Evolutionary conservation across 2,888 invertebrate genomes (phyloP).

Genomic region (Pseudanteris insignis): DNA sequence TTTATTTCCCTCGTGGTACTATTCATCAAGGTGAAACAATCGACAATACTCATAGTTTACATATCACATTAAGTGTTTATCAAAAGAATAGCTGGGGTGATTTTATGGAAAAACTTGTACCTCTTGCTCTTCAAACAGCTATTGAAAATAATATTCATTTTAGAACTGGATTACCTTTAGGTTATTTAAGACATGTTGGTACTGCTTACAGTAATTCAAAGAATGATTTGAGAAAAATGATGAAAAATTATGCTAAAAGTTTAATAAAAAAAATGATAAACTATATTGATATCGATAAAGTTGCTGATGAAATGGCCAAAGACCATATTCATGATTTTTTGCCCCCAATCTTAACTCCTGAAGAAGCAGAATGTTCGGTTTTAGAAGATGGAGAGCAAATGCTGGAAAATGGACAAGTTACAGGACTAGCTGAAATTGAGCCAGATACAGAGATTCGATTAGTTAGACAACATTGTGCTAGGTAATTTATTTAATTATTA

Average conservation of each 20-base stretch:
- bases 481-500: slow-evolving; percentile 51
- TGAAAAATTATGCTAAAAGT: slow-evolving; percentile 44
- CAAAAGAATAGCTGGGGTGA: slow-evolving; percentile 92
- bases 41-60: slow-evolving; percentile 85
- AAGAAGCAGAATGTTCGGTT: slow-evolving; percentile 77
- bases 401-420: slow-evolving; percentile 71
- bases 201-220: slow-evolving; percentile 71
- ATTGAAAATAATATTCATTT: slow-evolving; percentile 76
- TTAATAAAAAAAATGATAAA: slow-evolving; percentile 72
- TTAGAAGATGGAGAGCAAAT: slow-evolving; percentile 78
- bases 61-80: slow-evolving; percentile 92
- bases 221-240: slow-evolving; percentile 63
- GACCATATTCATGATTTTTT: slow-evolving; percentile 86
- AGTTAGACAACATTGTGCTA: slow-evolving; percentile 62
- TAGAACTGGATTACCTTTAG: slow-evolving; percentile 81
- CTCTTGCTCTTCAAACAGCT: slow-evolving; percentile 78
- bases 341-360: slow-evolving; percentile 79
- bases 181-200: slow-evolving; percentile 81
- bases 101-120: slow-evolving; percentile 82
- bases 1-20: slow-evolving; percentile 92
- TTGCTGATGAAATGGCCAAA: slow-evolving; percentile 87
- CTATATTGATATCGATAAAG: slow-evolving; percentile 73
- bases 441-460: slow-evolving; percentile 74
- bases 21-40: slow-evolving; percentile 87
- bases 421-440: slow-evolving; percentile 74